Conservation (phyloP, 2,888 invertebrate species). For the Apantesis nais region DNA sequence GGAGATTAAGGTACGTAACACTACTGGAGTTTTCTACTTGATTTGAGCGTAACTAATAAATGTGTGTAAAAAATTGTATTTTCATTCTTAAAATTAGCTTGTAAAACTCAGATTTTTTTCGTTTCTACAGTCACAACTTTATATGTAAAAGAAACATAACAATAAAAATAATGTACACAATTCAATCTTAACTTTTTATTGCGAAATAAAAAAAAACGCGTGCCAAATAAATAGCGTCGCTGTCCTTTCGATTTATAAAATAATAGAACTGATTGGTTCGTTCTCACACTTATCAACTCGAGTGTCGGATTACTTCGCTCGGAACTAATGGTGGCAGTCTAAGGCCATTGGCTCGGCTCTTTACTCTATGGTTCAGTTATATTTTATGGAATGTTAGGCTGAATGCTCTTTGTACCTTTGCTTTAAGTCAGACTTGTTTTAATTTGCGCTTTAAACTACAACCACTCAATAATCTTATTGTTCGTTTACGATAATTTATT, state of each 20-base stretch:
- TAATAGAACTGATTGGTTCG: conserved; percentile 35
- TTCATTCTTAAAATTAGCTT: not conserved
- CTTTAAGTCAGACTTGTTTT: not conserved
- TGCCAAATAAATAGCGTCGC: conserved; percentile 10
- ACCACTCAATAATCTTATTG: not conserved
- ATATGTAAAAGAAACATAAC: not conserved
- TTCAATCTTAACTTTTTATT: not conserved
- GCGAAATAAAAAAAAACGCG: conserved; percentile 6
- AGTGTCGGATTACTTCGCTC: conserved; percentile 40
- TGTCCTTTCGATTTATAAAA: conserved; percentile 34
- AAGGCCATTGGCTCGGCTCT: conserved; percentile 13
- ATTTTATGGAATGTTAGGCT: conserved; percentile 18
- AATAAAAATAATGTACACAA: not conserved
- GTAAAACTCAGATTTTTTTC: not conserved
- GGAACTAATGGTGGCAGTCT: conserved; percentile 33
- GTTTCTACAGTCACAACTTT: not conserved
- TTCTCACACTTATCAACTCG: conserved; percentile 48
- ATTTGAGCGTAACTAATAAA: too few relatives aligned
- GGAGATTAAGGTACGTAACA: too few relatives aligned
- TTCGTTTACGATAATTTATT: too few relatives aligned
- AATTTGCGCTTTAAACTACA: not conserved
- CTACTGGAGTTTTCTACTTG: too few relatives aligned
- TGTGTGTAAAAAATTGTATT: not conserved
- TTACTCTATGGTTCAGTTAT: conserved; percentile 15
- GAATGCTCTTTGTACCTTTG: conserved; percentile 1